Evolutionary conservation across 2,797 vertebrate species (phyloP).

Genomic region (Catharus ustulatus): DNA sequence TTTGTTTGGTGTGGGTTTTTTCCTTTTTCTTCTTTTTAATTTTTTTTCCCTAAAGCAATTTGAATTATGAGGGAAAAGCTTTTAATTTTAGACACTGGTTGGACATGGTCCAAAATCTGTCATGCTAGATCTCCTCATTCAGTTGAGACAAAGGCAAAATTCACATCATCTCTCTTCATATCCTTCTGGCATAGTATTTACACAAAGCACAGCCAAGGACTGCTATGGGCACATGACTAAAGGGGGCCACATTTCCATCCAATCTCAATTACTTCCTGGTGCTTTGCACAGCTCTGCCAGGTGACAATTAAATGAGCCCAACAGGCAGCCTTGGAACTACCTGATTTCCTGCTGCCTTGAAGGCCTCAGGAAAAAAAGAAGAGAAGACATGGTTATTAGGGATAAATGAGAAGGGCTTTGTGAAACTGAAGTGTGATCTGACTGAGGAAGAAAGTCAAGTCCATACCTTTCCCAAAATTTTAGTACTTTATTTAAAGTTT

Average conservation of each 20-base stretch:
- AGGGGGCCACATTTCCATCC: not conserved
- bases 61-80: not conserved
- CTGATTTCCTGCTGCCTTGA: not conserved
- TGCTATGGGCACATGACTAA: not conserved
- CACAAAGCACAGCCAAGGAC: not conserved
- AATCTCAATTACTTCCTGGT: conserved; percentile 18
- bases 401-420: not conserved
- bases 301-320: not conserved
- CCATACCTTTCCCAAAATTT: not conserved
- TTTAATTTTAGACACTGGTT: not conserved
- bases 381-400: not conserved
- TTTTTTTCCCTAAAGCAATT: not conserved
- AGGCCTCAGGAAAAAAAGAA: not conserved
- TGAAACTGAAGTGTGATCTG: not conserved
- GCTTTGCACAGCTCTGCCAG: not conserved
- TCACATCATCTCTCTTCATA: not conserved
- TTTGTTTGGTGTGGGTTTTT: not conserved
- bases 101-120: not conserved
- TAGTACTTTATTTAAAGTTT: not conserved
- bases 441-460: not conserved
- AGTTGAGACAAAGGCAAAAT: not conserved
- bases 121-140: not conserved
- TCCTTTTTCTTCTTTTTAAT: too few species aligned
- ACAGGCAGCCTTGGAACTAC: not conserved
- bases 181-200: not conserved